Base-by-base conservation (phyloP, 2,113 vertebrate genomes). In the Lates calcarifer region DNA sequence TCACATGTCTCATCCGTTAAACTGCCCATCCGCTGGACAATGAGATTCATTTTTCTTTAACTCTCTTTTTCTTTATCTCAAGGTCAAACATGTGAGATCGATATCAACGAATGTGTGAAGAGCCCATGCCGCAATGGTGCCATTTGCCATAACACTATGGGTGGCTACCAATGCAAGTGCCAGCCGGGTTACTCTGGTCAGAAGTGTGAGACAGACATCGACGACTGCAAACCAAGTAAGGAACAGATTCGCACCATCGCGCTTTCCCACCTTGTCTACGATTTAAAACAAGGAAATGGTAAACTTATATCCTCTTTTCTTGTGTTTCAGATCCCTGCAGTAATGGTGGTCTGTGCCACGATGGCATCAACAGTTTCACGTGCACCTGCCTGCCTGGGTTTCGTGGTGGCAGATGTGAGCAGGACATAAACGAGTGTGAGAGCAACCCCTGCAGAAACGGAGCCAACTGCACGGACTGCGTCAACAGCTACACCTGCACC, bases 401-500 rank as follows among this genome's bases (percentile, higher is more conserved):
- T 89, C 97, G 95, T 9, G 98, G 98, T 0, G 82, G 92, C 61
- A 94, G 96, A 80, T 99, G 98, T 0, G 97, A 99, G 90, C 96
- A 99, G 87, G 98, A 99, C 93, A 96, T 99, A 83, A 96, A 99
- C 0, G 98, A 99, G 88, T 99, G 98, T 0, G 96, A 97, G 90
- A 99, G 98, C 83, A 96, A 94, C 91, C 98, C 98, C 2, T 99
- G 98, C 85, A 96, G 92, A 86, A 97, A 99, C 0, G 96, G 97
- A 0, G 98, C 96, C 87, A 99, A 98, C 95, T 99, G 98, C 93
- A 99, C 98, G 0, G 98, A 99, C 87, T 99, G 97, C 0, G 98
- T 99, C 71, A 96, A 98, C 94, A 97, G 98, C 92, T 99, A 99
- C 92, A 99, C 98, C 0, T 99, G 98, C 89, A 98, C 97, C 68